A percentile compares a stretch with the other conserved stretches of the same genome.
phyloP scores from a whole-genome alignment of 2,113 vertebrate species.

The Amphiprion ocellaris region DNA sequence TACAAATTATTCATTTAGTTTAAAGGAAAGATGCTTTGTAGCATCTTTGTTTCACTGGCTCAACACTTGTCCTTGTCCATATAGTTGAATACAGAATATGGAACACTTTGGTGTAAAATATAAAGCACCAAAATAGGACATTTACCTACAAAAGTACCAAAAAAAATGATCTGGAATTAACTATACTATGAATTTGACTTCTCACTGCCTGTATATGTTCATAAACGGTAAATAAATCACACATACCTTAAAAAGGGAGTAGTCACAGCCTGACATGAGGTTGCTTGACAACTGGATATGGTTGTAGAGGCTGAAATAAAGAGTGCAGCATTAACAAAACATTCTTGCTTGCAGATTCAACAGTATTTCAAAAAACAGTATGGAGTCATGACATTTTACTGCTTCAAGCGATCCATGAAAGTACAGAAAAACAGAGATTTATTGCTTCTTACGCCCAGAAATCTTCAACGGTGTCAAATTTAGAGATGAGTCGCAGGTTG shows the following conservation, averaged over 20 bases:
- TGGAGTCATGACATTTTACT: slow-evolving; percentile 12
- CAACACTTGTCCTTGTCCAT: no score
- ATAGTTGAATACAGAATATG: no score
- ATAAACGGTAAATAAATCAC: slow-evolving; percentile 16
- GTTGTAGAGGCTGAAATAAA: slow-evolving; percentile 93
- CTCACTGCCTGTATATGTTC: neutral
- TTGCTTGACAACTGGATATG: slow-evolving; percentile 99
- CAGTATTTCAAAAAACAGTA: neutral
- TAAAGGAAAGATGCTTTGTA: no score
- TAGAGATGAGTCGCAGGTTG: slow-evolving; percentile 97
- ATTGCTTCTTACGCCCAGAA: slow-evolving; percentile 97
- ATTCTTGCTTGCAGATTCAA: neutral
- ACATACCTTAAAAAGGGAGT: slow-evolving; percentile 97
- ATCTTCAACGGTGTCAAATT: slow-evolving; percentile 99
- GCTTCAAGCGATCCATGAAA: neutral
- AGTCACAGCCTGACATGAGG: slow-evolving; percentile 98
- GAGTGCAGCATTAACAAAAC: slow-evolving; percentile 1
- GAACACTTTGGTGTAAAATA: no score
- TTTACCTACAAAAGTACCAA: neutral
- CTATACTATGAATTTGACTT: neutral
- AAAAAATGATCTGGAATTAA: neutral
- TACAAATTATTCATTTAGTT: no score
- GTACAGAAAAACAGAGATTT: slow-evolving; percentile 9
- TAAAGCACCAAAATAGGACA: no score
- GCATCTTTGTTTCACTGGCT: no score